Conservation (phyloP, 2,888 invertebrate genomes). For the Noctua comes region DNA sequence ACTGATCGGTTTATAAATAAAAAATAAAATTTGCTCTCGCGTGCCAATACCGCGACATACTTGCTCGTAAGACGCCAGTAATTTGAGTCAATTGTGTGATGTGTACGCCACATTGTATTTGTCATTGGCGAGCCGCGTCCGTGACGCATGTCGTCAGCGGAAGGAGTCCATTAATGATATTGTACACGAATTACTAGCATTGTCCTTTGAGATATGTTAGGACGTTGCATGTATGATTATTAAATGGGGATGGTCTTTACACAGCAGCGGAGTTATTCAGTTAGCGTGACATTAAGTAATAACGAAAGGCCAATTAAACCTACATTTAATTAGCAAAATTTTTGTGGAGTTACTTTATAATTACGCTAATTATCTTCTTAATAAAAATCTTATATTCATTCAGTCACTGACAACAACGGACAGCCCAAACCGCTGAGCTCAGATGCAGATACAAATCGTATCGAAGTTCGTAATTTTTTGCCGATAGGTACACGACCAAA, state of each 20-base stretch:
- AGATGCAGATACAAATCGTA: no score
- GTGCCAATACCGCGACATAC: constrained; percentile 19
- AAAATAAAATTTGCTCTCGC: constrained; percentile 8
- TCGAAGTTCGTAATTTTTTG: background rate
- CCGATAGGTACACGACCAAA: background rate
- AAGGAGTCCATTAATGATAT: constrained; percentile 30
- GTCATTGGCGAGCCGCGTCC: background rate
- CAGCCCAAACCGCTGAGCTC: background rate
- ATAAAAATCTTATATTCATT: background rate
- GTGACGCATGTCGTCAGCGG: constrained; percentile 32
- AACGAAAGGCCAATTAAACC: background rate
- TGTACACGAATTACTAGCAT: constrained; percentile 14
- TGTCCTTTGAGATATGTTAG: background rate
- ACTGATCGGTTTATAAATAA: constrained; percentile 35
- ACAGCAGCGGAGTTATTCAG: background rate
- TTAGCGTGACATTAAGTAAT: background rate
- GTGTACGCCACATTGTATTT: background rate
- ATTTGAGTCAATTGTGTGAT: constrained; percentile 53
- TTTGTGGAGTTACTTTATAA: background rate
- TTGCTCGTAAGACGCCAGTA: constrained; percentile 7
- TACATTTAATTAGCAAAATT: background rate
- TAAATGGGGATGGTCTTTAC: background rate
- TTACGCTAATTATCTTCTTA: background rate
- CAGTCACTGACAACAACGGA: background rate
- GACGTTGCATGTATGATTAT: background rate